phyloP scores from a whole-genome alignment of 2,797 vertebrate genomes.

The Rhinogobio ventralis region DNA sequence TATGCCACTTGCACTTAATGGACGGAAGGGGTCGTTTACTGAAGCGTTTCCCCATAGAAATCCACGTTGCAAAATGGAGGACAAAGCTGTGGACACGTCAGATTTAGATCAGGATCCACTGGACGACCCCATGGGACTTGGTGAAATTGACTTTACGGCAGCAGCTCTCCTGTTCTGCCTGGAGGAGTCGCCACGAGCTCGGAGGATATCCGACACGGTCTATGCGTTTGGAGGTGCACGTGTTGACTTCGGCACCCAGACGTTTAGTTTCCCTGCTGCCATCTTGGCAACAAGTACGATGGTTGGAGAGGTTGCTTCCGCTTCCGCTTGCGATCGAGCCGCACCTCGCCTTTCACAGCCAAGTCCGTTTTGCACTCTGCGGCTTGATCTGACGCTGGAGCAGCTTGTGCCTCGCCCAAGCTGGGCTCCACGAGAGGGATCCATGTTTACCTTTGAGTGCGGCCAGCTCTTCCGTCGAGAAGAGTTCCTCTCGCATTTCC shows the following conservation, averaged over 20 bases:
- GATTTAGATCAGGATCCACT: constrained; percentile 86
- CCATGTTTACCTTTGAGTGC: constrained; percentile 97
- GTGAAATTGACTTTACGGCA: constrained; percentile 94
- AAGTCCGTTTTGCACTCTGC: constrained; percentile 93
- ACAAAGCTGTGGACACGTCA: constrained; percentile 93
- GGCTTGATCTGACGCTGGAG: constrained; percentile 92
- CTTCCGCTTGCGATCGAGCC: constrained; percentile 96
- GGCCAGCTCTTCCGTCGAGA: constrained; percentile 95
- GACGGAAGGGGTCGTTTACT: constrained; percentile 74
- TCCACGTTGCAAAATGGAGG: constrained; percentile 82
- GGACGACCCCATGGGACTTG: constrained; percentile 92
- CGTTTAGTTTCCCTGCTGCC: constrained; percentile 94
- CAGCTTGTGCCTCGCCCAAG: constrained; percentile 82
- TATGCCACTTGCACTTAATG: constrained; percentile 78
- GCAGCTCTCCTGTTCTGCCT: constrained; percentile 94
- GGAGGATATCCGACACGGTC: constrained; percentile 92
- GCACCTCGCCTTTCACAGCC: constrained; percentile 94
- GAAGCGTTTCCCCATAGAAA: constrained; percentile 69
- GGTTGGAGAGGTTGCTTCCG: constrained; percentile 96
- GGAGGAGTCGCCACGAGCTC: constrained; percentile 92
- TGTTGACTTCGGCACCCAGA: constrained; percentile 94
- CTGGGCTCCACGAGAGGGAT: constrained; percentile 85
- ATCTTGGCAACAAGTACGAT: constrained; percentile 94
- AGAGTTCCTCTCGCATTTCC: constrained; percentile 97
- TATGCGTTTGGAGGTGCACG: constrained; percentile 83